A percentile compares a stretch with the other conserved stretches of the same genome.
These are phyloP conservation scores for Trimorus sp. DNA, from an alignment of 2,888 invertebrate species.

Conservation along the genomic window DNA sequence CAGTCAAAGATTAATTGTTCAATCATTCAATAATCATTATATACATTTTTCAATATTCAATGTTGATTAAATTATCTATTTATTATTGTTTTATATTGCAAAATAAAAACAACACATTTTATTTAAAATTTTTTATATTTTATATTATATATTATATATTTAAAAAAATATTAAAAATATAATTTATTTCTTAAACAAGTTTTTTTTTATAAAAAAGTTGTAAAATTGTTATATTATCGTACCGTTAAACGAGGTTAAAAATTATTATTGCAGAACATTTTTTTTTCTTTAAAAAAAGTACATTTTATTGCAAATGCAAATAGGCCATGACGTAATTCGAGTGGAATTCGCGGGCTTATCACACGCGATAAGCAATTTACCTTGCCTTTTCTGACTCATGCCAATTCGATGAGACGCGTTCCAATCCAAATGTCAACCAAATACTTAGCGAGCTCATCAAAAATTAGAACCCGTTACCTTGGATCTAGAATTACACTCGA, in stretches of 20 bases:
- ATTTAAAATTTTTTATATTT: no score
- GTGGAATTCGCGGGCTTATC: conserved; percentile 51
- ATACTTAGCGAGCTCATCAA: conserved; percentile 46
- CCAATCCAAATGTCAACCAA: conserved; percentile 43
- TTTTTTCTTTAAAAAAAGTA: conserved; percentile 1
- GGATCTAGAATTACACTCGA: conserved; percentile 26
- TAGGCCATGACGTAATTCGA: conserved; percentile 32
- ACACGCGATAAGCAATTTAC: conserved; percentile 49
- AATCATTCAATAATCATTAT: not conserved
- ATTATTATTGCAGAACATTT: no score
- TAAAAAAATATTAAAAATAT: no score
- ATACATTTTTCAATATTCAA: no score
- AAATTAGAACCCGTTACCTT: conserved; percentile 29
- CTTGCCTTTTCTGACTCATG: conserved; percentile 50
- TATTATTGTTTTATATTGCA: no score
- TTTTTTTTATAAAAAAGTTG: no score
- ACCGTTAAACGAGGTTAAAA: no score
- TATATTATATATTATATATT: no score
- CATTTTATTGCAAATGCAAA: conserved; percentile 43
- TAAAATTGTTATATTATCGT: no score
- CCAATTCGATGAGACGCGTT: conserved; percentile 35
- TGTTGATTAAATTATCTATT: no score
- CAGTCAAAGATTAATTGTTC: not conserved
- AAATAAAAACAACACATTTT: no score
- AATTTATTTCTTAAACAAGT: no score